Conservation (phyloP, 1,140 invertebrate species). For the Pogonognathellus flavescens region DNA sequence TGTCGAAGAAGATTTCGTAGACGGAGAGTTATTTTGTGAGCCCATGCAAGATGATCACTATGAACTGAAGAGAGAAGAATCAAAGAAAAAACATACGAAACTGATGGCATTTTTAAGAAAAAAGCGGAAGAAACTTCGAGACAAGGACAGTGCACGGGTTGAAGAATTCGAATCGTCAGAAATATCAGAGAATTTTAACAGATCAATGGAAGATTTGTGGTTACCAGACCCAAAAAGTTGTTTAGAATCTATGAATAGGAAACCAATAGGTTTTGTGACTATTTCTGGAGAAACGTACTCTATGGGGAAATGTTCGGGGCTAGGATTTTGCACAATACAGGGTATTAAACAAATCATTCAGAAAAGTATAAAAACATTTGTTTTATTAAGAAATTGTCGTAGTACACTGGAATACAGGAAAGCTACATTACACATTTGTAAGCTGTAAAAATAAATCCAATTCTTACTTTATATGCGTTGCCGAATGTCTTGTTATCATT, state of each 20-base stretch:
- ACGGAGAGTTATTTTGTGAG: conserved; percentile 72
- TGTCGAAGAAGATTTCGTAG: conserved; percentile 72
- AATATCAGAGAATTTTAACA: conserved; percentile 64
- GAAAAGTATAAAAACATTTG: neutral
- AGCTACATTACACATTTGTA: conserved; percentile 1
- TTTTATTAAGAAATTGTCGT: conserved; percentile 36
- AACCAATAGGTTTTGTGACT: conserved; percentile 54
- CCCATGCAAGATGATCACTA: conserved; percentile 55
- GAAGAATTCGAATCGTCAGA: conserved; percentile 45
- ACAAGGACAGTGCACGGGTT: neutral
- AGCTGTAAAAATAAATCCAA: neutral
- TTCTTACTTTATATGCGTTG: neutral
- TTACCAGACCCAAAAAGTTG: conserved; percentile 72
- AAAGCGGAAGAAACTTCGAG: conserved; percentile 71
- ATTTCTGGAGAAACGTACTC: conserved; percentile 45
- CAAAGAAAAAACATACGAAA: conserved; percentile 74
- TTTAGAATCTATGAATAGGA: conserved; percentile 29
- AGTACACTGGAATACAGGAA: conserved; percentile 10
- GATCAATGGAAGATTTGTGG: conserved; percentile 79
- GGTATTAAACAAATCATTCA: conserved; percentile 8
- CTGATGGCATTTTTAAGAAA: conserved; percentile 75
- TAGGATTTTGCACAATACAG: conserved; percentile 51
- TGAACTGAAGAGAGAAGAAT: conserved; percentile 73
- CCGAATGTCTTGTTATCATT: neutral
- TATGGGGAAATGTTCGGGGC: conserved; percentile 52